Percentiles rank a stretch among this genome's conserved stretches.
Conservation (phyloP, 1,140 invertebrate genomes). For the Medauroidea extradentata region DNA sequence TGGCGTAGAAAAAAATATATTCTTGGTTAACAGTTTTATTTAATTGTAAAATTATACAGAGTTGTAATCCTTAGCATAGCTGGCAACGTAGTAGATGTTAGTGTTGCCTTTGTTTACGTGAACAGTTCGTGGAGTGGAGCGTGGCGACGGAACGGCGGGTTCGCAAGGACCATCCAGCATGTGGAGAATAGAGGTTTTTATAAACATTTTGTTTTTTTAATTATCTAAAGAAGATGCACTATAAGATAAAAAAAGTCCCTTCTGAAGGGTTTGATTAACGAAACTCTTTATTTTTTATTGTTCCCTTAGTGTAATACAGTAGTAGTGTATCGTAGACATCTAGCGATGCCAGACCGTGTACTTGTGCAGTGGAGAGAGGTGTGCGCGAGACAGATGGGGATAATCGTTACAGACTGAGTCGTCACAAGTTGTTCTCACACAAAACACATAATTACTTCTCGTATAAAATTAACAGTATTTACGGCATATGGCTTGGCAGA, state of each 20-base stretch:
- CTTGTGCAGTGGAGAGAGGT: constrained; percentile 9
- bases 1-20: constrained; percentile 12
- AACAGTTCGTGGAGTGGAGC: too few species aligned
- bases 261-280: constrained; percentile 11
- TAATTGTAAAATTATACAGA: too few species aligned
- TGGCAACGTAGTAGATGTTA: too few species aligned
- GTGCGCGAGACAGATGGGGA: constrained; percentile 16
- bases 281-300: constrained; percentile 23
- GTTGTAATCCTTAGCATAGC: too few species aligned
- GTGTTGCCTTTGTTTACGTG: too few species aligned
- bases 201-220: constrained; percentile 20
- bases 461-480: background rate
- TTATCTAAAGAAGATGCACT: constrained; percentile 9
- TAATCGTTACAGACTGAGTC: constrained; percentile 22
- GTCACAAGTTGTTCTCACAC: constrained; percentile 12
- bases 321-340: constrained; percentile 4
- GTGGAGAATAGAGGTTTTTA: constrained; percentile 19
- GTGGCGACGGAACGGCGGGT: too few species aligned
- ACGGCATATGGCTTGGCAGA: constrained; percentile 14
- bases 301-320: constrained; percentile 14
- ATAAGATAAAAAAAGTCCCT: constrained; percentile 15
- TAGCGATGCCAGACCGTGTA: too few species aligned
- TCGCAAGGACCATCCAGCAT: background rate
- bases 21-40: constrained; percentile 4
- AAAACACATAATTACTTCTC: background rate